Conservation (phyloP, 2,888 invertebrate genomes). For the Phengaris arion region DNA sequence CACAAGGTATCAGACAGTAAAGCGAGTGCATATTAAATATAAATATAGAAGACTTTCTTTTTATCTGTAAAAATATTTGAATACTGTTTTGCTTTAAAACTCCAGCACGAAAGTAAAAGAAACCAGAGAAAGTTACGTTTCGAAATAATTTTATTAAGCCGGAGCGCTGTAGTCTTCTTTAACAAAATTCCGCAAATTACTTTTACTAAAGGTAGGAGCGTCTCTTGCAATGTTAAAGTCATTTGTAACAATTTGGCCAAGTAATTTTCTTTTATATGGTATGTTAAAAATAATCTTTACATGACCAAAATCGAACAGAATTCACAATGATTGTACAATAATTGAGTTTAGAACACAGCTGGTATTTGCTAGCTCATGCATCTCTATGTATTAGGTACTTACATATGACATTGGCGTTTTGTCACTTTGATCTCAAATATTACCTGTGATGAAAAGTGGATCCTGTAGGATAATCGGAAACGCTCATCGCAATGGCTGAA, state of each 20-base stretch:
- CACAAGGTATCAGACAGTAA: not conserved
- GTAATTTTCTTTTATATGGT: too few relatives aligned
- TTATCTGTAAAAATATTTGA: constrained; percentile 5
- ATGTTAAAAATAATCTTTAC: too few relatives aligned
- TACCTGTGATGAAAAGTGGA: too few relatives aligned
- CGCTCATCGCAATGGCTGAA: too few relatives aligned
- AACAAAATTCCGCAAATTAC: not conserved
- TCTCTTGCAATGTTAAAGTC: not conserved
- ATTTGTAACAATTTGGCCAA: not conserved
- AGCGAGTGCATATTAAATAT: constrained; percentile 2
- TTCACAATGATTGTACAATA: too few relatives aligned
- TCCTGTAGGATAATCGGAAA: too few relatives aligned
- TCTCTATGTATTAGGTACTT: too few relatives aligned
- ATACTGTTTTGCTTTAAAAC: constrained; percentile 12
- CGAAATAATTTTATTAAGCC: constrained; percentile 5
- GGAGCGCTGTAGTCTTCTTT: not conserved
- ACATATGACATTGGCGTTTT: too few relatives aligned
- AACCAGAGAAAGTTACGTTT: constrained; percentile 23
- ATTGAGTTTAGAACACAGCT: too few relatives aligned
- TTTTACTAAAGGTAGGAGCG: not conserved
- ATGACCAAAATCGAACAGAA: too few relatives aligned
- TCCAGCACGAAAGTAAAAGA: constrained; percentile 25
- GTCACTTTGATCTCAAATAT: too few relatives aligned
- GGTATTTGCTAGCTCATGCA: too few relatives aligned
- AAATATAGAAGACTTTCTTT: constrained; percentile 16